phyloP scores from a whole-genome alignment of 2,113 vertebrate genomes.

The Nyctereutes procyonoides region DNA sequence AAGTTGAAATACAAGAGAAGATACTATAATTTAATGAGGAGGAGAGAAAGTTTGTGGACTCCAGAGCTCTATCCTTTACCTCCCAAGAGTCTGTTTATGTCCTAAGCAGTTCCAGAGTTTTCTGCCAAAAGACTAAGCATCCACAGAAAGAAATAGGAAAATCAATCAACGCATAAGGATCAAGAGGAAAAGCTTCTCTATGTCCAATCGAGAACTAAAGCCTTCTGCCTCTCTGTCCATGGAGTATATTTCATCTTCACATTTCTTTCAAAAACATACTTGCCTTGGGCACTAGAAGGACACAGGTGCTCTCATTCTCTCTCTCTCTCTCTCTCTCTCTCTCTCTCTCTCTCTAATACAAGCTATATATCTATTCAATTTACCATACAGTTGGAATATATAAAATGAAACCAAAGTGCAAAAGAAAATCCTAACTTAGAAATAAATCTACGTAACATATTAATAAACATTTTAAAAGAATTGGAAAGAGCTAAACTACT shows the following conservation, averaged over 20 bases:
- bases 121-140: neutral
- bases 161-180: neutral
- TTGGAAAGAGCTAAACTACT: neutral
- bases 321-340: neutral
- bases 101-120: neutral
- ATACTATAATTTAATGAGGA: neutral
- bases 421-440: neutral
- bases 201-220: neutral
- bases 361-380: neutral
- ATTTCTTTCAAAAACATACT: neutral
- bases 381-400: neutral
- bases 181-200: neutral
- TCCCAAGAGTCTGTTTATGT: neutral
- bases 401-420: neutral
- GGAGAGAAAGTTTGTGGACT: neutral
- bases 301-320: neutral
- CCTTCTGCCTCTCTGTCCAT: neutral
- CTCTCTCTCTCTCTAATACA: neutral
- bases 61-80: neutral
- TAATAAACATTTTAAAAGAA: neutral
- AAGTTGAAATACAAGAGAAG: neutral
- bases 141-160: neutral
- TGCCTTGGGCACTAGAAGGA: neutral
- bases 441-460: neutral
- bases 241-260: neutral